Percentiles rank a stretch among this genome's conserved stretches.
These are phyloP conservation scores for Trichonephila clavipes DNA, from an alignment of 1,140 invertebrate species.

Conservation along the genomic window DNA sequence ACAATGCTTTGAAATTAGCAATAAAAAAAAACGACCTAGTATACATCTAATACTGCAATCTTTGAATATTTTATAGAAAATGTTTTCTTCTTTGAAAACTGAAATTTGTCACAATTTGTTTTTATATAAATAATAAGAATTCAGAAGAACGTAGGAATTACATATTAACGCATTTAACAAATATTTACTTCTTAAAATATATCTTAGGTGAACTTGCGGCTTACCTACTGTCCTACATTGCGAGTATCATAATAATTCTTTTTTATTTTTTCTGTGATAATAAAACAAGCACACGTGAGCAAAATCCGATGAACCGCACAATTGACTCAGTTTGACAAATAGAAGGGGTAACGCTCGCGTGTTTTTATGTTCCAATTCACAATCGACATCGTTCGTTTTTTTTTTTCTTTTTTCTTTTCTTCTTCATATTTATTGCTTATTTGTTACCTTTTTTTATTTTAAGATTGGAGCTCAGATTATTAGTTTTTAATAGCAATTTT, in stretches of 20 bases:
- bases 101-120: no score
- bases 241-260: not conserved
- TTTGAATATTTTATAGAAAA: no score
- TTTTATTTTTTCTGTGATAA: not conserved
- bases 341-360: not conserved
- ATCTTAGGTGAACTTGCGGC: no score
- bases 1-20: no score
- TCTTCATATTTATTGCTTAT: not conserved
- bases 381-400: not conserved
- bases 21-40: no score
- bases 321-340: conserved; percentile 16
- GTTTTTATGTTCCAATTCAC: not conserved
- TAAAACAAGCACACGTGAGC: not conserved
- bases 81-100: no score
- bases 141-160: no score
- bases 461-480: not conserved
- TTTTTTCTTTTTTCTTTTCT: not conserved
- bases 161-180: no score
- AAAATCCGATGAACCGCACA: not conserved
- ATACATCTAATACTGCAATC: no score
- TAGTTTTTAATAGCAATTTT: no score
- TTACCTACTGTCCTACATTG: not conserved
- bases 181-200: no score
- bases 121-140: no score
- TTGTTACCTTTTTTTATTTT: not conserved